A percentile compares a stretch with the other conserved stretches of the same genome.
Conservation (phyloP, 1,140 invertebrate genomes). For the Zaprionus gabonicus region DNA sequence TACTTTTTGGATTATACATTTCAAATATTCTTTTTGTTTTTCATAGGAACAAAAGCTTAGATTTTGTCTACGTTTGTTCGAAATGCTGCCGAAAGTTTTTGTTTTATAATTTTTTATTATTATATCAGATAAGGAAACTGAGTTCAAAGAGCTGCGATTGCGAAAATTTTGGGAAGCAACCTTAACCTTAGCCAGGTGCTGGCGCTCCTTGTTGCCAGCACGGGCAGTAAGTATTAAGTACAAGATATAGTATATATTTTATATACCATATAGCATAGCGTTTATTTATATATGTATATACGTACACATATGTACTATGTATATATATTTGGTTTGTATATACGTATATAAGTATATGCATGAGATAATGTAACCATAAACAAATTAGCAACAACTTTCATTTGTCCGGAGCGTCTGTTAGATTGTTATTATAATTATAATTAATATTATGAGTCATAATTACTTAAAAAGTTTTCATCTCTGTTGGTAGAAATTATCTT, state of each 20-base stretch:
- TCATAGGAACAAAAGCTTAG: conserved; percentile 74
- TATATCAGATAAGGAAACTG: conserved; percentile 70
- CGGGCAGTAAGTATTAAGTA: conserved; percentile 51
- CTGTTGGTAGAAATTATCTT: conserved; percentile 59
- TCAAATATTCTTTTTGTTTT: conserved; percentile 60
- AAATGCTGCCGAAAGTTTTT: conserved; percentile 49
- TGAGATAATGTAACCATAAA: conserved; percentile 84
- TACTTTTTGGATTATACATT: conserved; percentile 70
- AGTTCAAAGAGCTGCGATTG: conserved; percentile 75
- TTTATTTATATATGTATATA: conserved; percentile 40
- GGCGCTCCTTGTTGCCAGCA: conserved; percentile 74
- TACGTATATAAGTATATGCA: conserved; percentile 60
- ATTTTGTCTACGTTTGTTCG: conserved; percentile 48
- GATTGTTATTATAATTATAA: conserved; percentile 53
- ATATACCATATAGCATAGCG: conserved; percentile 40
- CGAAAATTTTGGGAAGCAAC: conserved; percentile 67
- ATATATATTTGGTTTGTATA: conserved; percentile 56
- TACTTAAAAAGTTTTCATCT: conserved; percentile 62
- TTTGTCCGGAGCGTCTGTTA: conserved; percentile 77
- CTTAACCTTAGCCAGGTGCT: conserved; percentile 46
- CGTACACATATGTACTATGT: conserved; percentile 42
- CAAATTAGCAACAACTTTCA: conserved; percentile 81
- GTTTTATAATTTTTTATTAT: conserved; percentile 4
- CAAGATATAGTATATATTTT: conserved; percentile 42
- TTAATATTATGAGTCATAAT: conserved; percentile 72